These are phyloP conservation scores for Acrocephalus kingi DNA, from an alignment of 2,113 vertebrate genomes.

Conservation along the genomic window DNA sequence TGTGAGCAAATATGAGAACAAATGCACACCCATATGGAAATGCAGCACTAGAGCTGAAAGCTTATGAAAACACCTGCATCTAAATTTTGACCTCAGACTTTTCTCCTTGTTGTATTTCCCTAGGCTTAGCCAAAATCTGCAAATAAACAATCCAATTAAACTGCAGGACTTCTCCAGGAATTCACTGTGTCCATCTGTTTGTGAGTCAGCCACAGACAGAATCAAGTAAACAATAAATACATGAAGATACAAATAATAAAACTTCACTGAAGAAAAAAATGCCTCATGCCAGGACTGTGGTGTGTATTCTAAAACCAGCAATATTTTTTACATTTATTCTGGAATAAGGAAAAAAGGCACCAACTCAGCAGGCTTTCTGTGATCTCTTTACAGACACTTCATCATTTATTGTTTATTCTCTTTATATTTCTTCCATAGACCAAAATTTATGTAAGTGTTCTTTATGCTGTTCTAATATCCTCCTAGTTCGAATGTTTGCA, in stretches of 20 bases:
- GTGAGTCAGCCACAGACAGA: slow-evolving; percentile 43
- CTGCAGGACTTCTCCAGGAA: slow-evolving; percentile 58
- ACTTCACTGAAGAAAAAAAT: neutral
- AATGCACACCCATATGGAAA: slow-evolving; percentile 44
- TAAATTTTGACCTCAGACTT: slow-evolving; percentile 55
- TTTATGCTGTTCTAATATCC: neutral
- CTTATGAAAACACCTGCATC: slow-evolving; percentile 61
- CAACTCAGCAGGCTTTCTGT: neutral
- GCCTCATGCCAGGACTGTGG: neutral
- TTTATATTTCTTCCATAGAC: neutral
- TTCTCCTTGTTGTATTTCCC: slow-evolving; percentile 53
- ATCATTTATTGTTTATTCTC: slow-evolving; percentile 21
- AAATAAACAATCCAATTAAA: slow-evolving; percentile 55
- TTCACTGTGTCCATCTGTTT: slow-evolving; percentile 64
- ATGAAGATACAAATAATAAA: slow-evolving; percentile 46
- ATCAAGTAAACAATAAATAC: slow-evolving; percentile 53
- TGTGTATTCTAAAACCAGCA: neutral
- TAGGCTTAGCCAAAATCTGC: slow-evolving; percentile 47
- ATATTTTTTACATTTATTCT: neutral
- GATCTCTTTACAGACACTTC: neutral
- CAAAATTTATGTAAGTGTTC: neutral
- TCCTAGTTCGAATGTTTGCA: neutral
- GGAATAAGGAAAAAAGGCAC: neutral
- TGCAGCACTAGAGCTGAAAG: neutral
- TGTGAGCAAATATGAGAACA: slow-evolving; percentile 14